Evolutionary conservation across 2,888 invertebrate genomes (phyloP).

Genomic region (Lissonota sp.): DNA sequence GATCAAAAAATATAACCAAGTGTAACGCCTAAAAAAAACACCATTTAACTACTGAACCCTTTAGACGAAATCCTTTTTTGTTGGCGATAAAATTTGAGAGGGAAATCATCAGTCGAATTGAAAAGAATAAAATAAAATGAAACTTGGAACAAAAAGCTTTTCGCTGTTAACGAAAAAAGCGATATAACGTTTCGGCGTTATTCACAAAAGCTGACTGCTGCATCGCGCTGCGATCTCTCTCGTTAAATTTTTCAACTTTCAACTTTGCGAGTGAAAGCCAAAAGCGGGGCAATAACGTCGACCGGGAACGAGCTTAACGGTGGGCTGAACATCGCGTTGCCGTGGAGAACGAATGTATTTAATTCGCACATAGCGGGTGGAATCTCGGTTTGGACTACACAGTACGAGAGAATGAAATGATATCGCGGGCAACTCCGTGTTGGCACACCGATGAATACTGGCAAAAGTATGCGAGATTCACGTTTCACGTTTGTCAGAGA

Average conservation of each 20-base stretch:
- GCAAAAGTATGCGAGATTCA: constrained; percentile 40
- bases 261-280: constrained; percentile 40
- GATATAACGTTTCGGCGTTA: constrained; percentile 2
- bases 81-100: not conserved
- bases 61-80: too few relatives aligned
- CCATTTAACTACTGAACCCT: too few relatives aligned
- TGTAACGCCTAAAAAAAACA: too few relatives aligned
- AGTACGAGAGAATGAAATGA: constrained; percentile 58
- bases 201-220: not conserved
- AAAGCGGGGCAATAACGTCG: constrained; percentile 44
- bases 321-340: constrained; percentile 47
- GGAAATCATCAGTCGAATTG: not conserved
- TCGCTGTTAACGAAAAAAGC: not conserved
- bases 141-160: not conserved
- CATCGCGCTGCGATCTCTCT: not conserved
- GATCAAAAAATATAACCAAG: too few relatives aligned
- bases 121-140: not conserved
- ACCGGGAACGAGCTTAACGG: constrained; percentile 54
- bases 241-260: constrained; percentile 49
- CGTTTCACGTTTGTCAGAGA: constrained; percentile 10
- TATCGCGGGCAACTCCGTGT: constrained; percentile 41
- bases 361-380: constrained; percentile 58
- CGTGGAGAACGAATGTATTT: constrained; percentile 65
- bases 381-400: constrained; percentile 50
- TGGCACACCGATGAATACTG: constrained; percentile 17